A percentile compares a stretch with the other conserved stretches of the same genome.
These are phyloP conservation scores for Enteromius thamalakanensis DNA, from an alignment of 2,797 vertebrate genomes.

Conservation along the genomic window DNA sequence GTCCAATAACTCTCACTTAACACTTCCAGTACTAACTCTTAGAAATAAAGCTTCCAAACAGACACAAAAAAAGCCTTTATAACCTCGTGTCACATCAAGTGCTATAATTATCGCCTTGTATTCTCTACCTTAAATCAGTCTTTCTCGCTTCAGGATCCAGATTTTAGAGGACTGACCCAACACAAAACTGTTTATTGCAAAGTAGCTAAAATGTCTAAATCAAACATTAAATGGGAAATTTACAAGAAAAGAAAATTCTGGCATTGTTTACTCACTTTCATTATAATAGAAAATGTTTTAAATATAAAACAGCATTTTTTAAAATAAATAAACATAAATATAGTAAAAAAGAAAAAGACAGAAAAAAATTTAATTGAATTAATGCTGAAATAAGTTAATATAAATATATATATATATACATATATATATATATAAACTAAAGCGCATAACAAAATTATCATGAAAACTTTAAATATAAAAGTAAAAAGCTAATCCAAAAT, in stretches of 20 bases:
- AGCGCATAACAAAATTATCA: background rate
- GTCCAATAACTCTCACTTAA: background rate
- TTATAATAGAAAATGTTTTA: too few species aligned
- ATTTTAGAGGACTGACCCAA: background rate
- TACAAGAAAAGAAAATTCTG: background rate
- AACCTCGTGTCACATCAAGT: background rate
- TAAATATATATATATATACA: background rate
- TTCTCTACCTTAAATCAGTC: background rate
- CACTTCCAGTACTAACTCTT: background rate
- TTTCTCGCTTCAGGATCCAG: background rate
- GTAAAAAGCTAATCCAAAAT: background rate
- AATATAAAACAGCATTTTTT: too few species aligned
- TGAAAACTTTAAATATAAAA: background rate
- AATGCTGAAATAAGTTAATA: background rate
- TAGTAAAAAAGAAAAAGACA: too few species aligned
- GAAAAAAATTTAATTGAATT: background rate
- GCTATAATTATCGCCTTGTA: background rate
- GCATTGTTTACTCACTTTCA: too few species aligned
- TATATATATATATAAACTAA: too few species aligned
- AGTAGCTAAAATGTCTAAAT: background rate
- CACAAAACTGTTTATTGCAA: background rate
- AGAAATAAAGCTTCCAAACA: background rate
- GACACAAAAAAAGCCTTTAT: constrained; percentile 3
- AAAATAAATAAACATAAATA: too few species aligned
- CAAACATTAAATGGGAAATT: background rate